These are phyloP conservation scores for Neotoma lepida DNA, from an alignment of 2,113 vertebrate species.

Conservation along the genomic window DNA sequence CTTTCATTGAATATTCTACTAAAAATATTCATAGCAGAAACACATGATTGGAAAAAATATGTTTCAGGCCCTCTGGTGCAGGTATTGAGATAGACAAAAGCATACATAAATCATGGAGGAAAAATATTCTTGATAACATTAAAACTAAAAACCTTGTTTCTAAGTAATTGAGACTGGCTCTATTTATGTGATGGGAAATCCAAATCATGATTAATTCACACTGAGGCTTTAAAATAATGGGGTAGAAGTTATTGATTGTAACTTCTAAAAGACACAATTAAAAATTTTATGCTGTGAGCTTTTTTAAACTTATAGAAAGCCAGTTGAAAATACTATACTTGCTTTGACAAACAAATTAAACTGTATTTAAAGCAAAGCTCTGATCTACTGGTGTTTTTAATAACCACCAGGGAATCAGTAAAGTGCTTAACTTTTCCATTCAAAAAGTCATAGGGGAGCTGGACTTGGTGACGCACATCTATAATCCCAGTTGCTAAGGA, in stretches of 20 bases:
- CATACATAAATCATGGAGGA: constrained; percentile 24
- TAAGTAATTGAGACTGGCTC: constrained; percentile 43
- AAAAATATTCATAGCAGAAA: constrained; percentile 34
- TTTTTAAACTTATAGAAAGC: constrained; percentile 33
- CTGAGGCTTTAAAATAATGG: constrained; percentile 55
- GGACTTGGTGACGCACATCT: neutral
- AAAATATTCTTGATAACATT: constrained; percentile 31
- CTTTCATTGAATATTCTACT: constrained; percentile 15
- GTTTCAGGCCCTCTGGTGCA: constrained; percentile 30
- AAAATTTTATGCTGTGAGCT: neutral
- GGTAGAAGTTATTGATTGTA: neutral
- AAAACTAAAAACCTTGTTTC: constrained; percentile 40
- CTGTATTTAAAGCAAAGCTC: constrained; percentile 59
- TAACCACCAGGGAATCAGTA: constrained; percentile 17
- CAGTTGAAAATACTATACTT: constrained; percentile 30
- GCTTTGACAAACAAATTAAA: constrained; percentile 54
- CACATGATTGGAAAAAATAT: constrained; percentile 29
- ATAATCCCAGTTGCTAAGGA: neutral
- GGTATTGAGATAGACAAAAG: constrained; percentile 33
- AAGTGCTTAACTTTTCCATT: constrained; percentile 57
- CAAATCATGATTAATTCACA: constrained; percentile 57
- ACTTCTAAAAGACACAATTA: constrained; percentile 42
- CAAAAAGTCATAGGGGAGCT: constrained; percentile 8
- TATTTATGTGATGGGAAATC: constrained; percentile 38
- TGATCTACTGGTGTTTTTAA: constrained; percentile 39